Evolutionary conservation across 2,888 invertebrate genomes (phyloP).

Genomic region (Pterostichus madidus): DNA sequence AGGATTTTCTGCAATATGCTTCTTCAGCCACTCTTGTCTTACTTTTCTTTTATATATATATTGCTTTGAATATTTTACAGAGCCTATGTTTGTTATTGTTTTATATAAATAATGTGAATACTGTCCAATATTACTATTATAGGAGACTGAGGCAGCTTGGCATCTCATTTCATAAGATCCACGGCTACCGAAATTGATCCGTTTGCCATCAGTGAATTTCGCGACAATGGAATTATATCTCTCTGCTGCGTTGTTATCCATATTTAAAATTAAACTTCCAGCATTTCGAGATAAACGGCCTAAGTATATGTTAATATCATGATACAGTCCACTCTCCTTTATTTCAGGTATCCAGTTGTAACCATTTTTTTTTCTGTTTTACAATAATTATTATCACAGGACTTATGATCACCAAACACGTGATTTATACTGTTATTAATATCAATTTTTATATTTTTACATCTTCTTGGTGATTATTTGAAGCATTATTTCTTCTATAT

Average conservation of each 20-base stretch:
- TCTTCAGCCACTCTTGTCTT: not conserved
- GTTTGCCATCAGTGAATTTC: not conserved
- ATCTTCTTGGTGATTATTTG: too few species aligned
- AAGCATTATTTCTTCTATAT: too few species aligned
- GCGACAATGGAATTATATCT: conserved; percentile 58
- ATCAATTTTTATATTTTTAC: not conserved
- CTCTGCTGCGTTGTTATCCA: too few species aligned
- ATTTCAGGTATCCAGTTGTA: conserved; percentile 58
- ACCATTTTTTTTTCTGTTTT: conserved; percentile 22
- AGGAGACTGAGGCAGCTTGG: too few species aligned
- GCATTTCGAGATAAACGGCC: conserved; percentile 56
- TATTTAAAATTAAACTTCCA: conserved; percentile 52
- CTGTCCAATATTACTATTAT: too few species aligned
- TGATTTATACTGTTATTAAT: conserved; percentile 34
- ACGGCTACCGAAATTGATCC: conserved; percentile 43
- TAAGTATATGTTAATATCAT: conserved; percentile 49
- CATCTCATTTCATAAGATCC: too few species aligned
- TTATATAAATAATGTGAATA: conserved; percentile 39
- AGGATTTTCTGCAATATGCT: not conserved
- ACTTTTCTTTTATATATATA: conserved; percentile 24
- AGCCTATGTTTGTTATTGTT: conserved; percentile 22
- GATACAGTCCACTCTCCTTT: conserved; percentile 62
- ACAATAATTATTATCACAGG: conserved; percentile 20
- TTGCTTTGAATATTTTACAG: conserved; percentile 1
- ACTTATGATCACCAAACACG: conserved; percentile 56